These are phyloP conservation scores for Pyralis farinalis DNA, from an alignment of 2,888 invertebrate genomes.

Conservation along the genomic window DNA sequence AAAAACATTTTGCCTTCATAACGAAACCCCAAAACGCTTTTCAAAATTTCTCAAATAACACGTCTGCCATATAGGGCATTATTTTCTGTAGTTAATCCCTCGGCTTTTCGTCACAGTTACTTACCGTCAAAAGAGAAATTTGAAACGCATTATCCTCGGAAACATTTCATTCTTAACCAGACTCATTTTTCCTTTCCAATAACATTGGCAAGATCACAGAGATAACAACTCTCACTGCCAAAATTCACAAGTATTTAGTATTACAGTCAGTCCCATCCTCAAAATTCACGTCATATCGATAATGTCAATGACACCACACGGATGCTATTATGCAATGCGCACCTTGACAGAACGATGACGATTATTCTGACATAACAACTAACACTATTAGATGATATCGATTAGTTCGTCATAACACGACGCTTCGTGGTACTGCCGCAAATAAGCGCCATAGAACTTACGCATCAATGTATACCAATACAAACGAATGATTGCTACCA, in stretches of 20 bases:
- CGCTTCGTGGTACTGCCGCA: conserved; percentile 14
- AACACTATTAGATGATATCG: conserved; percentile 18
- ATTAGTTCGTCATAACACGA: conserved; percentile 25
- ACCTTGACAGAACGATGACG: conserved; percentile 69
- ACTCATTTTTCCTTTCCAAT: conserved; percentile 10
- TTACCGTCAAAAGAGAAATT: conserved; percentile 8
- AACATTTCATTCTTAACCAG: conserved; percentile 7
- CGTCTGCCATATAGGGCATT: not conserved
- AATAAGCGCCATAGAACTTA: not conserved
- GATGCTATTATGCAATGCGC: conserved; percentile 66
- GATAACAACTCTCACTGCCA: conserved; percentile 38
- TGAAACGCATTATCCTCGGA: not conserved
- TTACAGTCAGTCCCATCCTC: conserved; percentile 22
- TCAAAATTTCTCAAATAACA: not conserved
- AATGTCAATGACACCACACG: conserved; percentile 73
- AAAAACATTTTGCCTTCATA: too few relatives aligned
- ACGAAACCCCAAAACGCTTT: not conserved
- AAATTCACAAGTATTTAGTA: conserved; percentile 40
- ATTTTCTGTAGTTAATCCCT: not conserved
- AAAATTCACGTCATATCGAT: conserved; percentile 54
- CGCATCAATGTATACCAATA: conserved; percentile 24
- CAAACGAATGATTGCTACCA: not conserved
- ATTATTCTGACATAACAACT: conserved; percentile 50
- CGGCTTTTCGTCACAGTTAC: conserved; percentile 4
- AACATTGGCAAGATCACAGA: conserved; percentile 15